Percentiles rank a stretch among this genome's conserved stretches.
phyloP scores from a whole-genome alignment of 2,113 vertebrate species.

The Ptilorrhoa leucosticta region DNA sequence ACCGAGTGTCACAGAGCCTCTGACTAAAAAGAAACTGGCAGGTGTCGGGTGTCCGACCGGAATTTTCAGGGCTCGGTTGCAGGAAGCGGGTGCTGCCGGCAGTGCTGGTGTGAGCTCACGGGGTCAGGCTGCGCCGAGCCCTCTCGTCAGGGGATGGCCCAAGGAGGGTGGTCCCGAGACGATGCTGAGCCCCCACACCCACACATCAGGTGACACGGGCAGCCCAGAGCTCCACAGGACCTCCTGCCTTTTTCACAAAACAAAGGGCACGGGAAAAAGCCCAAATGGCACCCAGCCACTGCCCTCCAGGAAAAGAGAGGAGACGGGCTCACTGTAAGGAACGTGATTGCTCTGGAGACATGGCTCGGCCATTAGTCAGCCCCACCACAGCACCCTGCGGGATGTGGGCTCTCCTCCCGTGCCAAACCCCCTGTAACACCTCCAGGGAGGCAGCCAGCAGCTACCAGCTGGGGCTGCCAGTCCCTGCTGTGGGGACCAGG shows the following conservation, averaged over 20 bases:
- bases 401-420: background rate
- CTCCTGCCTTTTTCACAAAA: background rate
- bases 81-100: background rate
- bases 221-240: too few relatives aligned
- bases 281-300: background rate
- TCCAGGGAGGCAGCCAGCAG: background rate
- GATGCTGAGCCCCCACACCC: background rate
- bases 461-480: background rate
- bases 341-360: background rate
- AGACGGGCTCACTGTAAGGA: background rate
- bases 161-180: background rate
- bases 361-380: background rate
- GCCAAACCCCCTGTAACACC: background rate
- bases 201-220: background rate
- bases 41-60: accelerated
- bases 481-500: background rate
- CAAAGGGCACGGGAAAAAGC: background rate
- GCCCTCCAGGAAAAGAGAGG: background rate
- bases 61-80: background rate
- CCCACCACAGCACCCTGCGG: accelerated
- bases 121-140: accelerated
- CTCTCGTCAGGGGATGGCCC: accelerated
- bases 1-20: accelerated
- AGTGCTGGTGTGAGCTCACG: accelerated
- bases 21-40: background rate